A percentile compares a stretch with the other conserved stretches of the same genome.
Evolutionary conservation across 2,888 invertebrate genomes (phyloP).

Genomic region (Harpalus rubripes): DNA sequence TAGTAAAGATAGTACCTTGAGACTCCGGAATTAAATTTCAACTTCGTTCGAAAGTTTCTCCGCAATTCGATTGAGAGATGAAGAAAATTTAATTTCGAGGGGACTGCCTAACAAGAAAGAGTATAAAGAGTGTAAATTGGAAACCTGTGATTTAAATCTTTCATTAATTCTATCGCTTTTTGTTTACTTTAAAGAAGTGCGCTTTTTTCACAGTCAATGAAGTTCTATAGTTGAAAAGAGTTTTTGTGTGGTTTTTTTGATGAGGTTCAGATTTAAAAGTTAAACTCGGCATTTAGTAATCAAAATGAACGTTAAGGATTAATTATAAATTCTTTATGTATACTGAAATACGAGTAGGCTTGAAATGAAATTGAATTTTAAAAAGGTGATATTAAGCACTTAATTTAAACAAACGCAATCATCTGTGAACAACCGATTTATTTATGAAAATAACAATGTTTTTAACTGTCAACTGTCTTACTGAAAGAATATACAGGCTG

Average conservation of each 20-base stretch:
- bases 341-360: neutral
- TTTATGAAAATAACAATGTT: neutral
- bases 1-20: neutral
- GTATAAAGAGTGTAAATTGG: neutral
- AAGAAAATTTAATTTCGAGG: neutral
- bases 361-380: neutral
- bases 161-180: neutral
- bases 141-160: conserved; percentile 3
- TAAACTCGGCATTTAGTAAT: neutral
- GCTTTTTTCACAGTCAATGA: neutral
- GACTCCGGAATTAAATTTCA: neutral
- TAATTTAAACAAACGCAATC: neutral
- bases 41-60: neutral
- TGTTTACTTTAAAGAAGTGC: neutral
- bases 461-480: too few relatives aligned
- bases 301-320: neutral
- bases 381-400: neutral
- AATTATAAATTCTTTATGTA: neutral
- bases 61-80: neutral
- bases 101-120: neutral
- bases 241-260: neutral
- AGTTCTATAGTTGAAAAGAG: neutral
- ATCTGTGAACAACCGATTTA: neutral
- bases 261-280: neutral
- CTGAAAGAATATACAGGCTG: too few relatives aligned